Conservation (phyloP, 2,888 invertebrate species). For the Germaria angustata region DNA sequence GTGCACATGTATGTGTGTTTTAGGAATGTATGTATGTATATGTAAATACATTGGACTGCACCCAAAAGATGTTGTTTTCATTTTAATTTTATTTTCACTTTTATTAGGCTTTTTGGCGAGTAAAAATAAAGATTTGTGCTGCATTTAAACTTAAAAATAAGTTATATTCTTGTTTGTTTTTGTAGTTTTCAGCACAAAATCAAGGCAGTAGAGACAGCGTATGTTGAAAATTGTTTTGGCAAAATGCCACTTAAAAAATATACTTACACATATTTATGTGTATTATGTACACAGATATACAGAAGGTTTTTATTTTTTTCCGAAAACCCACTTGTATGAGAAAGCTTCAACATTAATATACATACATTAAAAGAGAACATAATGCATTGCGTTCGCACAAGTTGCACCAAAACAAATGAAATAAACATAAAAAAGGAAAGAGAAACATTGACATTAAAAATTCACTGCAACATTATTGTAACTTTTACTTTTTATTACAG, state of each 20-base stretch:
- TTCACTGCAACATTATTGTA: conserved; percentile 40
- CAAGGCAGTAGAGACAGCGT: conserved; percentile 54
- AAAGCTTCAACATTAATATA: conserved; percentile 41
- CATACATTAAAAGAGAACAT: conserved; percentile 24
- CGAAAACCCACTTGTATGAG: conserved; percentile 3
- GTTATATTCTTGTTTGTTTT: conserved; percentile 20
- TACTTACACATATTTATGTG: not conserved
- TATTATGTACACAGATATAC: not conserved
- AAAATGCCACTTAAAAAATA: conserved; percentile 62
- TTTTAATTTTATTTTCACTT: conserved; percentile 46
- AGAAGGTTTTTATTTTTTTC: conserved; percentile 8
- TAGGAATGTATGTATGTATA: not conserved
- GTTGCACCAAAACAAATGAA: conserved; percentile 31
- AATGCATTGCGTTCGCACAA: conserved; percentile 47
- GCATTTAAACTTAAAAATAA: conserved; percentile 48
- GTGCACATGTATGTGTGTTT: not conserved
- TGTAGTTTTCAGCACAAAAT: conserved; percentile 36
- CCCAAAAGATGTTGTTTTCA: conserved; percentile 50
- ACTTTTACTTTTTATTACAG: conserved; percentile 43
- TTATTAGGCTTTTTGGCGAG: conserved; percentile 60
- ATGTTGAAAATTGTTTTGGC: conserved; percentile 65
- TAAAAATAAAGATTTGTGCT: conserved; percentile 51
- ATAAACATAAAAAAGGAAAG: not conserved
- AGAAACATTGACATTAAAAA: conserved; percentile 62
- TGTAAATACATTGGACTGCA: conserved; percentile 63